phyloP scores from a whole-genome alignment of 1,140 invertebrate species.

The Planococcus citri region DNA sequence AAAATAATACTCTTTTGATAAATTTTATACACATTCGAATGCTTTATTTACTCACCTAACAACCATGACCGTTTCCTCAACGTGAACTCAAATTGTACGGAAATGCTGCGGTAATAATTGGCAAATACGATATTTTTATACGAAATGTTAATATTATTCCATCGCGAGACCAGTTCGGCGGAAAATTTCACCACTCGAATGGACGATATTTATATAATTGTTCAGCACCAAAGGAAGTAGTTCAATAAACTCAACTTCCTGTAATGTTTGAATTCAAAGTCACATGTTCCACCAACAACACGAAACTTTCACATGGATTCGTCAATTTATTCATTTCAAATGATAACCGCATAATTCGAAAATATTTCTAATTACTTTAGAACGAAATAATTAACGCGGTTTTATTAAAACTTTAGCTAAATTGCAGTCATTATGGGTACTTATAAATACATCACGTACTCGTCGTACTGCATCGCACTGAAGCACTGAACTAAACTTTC shows the following conservation, averaged over 20 bases:
- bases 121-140: background rate
- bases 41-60: background rate
- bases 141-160: background rate
- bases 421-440: too few species aligned
- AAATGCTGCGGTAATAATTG: background rate
- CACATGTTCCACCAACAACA: background rate
- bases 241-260: background rate
- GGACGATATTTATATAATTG: background rate
- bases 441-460: too few species aligned
- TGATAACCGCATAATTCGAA: background rate
- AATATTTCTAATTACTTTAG: background rate
- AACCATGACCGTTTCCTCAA: background rate
- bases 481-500: background rate
- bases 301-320: background rate
- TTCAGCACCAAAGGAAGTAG: background rate
- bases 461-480: too few species aligned
- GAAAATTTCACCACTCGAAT: background rate
- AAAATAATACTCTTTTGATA: too few species aligned
- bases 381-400: background rate
- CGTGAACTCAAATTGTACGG: background rate
- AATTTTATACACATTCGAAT: too few species aligned
- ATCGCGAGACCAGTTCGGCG: background rate
- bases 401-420: too few species aligned
- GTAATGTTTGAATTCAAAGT: background rate
- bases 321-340: background rate